Evolutionary conservation across 64 coral and sea anemone species (phyloP).

Genomic region (Astreopora myriophthalma): DNA sequence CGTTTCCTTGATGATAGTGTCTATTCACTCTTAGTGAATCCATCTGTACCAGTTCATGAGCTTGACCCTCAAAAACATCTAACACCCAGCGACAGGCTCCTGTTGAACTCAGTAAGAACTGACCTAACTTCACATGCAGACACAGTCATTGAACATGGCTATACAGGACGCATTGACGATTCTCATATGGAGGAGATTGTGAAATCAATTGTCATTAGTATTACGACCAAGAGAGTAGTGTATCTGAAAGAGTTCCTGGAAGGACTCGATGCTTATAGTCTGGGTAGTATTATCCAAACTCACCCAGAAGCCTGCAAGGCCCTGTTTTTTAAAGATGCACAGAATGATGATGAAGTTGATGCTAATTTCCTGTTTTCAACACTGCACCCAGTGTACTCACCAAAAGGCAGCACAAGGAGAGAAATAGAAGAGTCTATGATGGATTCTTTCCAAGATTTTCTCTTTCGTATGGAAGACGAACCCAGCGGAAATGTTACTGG

Average conservation of each 20-base stretch:
- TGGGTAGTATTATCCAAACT: not conserved
- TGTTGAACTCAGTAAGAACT: constrained; percentile 1
- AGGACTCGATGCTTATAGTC: constrained; percentile 16
- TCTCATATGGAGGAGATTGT: constrained; percentile 36
- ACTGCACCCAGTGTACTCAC: not conserved
- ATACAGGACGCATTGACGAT: constrained; percentile 49
- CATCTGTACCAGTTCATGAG: not conserved
- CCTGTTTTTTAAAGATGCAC: constrained; percentile 5
- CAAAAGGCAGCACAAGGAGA: not conserved
- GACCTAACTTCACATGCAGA: constrained; percentile 31
- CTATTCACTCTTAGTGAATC: constrained; percentile 4
- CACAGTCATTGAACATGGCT: constrained; percentile 56
- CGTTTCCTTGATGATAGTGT: constrained; percentile 47
- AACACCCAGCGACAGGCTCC: not conserved
- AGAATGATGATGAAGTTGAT: constrained; percentile 10
- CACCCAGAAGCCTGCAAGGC: constrained; percentile 38
- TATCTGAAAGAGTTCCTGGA: constrained; percentile 22
- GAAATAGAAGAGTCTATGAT: constrained; percentile 14
- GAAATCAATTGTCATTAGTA: constrained; percentile 55
- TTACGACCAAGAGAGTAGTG: constrained; percentile 36
- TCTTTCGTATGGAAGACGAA: constrained; percentile 51
- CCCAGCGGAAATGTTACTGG: constrained; percentile 13
- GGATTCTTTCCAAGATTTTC: constrained; percentile 38
- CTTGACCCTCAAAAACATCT: constrained; percentile 47
- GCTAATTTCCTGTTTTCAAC: constrained; percentile 47